These are phyloP conservation scores for Chironomus striatipennis DNA, from an alignment of 1,140 invertebrate genomes.

Conservation along the genomic window DNA sequence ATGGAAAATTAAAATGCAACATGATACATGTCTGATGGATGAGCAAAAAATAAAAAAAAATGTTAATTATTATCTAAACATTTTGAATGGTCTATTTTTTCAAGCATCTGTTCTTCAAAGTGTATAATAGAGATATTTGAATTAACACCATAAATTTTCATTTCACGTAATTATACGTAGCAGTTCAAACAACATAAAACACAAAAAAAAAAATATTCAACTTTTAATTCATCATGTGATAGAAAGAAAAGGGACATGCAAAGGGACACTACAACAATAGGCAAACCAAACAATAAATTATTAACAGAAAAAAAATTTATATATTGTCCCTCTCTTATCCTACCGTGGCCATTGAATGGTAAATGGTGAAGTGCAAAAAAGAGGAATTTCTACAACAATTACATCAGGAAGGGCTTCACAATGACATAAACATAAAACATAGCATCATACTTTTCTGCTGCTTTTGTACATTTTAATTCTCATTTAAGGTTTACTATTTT, in stretches of 20 bases:
- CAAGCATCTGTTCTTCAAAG: neutral
- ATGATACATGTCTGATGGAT: neutral
- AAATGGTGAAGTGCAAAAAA: neutral
- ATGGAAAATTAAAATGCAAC: neutral
- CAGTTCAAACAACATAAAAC: neutral
- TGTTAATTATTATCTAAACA: constrained; percentile 14
- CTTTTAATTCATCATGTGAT: neutral
- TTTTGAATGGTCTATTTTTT: neutral
- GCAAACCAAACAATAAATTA: constrained; percentile 9
- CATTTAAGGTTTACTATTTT: no score
- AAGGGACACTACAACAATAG: neutral
- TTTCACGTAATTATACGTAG: constrained; percentile 8
- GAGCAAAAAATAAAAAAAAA: neutral
- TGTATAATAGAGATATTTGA: constrained; percentile 8
- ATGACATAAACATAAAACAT: neutral
- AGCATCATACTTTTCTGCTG: neutral
- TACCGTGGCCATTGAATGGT: neutral
- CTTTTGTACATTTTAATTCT: no score
- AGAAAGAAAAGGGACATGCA: neutral
- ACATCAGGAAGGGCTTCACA: constrained; percentile 5
- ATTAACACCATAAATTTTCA: constrained; percentile 3
- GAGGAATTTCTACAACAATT: neutral
- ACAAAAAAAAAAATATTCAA: neutral
- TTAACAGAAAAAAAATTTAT: neutral
- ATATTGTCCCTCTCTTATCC: neutral